Conservation (phyloP, 2,888 invertebrate genomes). For the Heteromyza rotundicornis region DNA sequence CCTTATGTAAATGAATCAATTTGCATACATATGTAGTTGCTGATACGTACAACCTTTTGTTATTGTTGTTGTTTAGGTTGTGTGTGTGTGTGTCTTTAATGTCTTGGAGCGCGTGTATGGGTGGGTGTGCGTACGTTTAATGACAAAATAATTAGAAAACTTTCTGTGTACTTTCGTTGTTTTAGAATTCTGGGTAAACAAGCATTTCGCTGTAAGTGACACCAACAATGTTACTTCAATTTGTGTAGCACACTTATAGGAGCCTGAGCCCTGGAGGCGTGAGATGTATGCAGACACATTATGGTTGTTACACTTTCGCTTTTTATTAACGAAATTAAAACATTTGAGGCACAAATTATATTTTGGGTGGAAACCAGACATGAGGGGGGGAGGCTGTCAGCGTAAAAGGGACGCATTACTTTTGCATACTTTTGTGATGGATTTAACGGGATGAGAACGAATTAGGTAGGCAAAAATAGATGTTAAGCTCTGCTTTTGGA, state of each 20-base stretch:
- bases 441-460: no score
- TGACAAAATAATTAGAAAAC: constrained; percentile 63
- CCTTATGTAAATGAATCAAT: constrained; percentile 16
- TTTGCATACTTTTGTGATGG: no score
- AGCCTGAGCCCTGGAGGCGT: not conserved
- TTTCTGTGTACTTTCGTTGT: constrained; percentile 48
- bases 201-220: not conserved
- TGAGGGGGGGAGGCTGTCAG: no score
- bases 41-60: not conserved
- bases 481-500: not conserved
- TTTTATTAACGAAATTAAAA: not conserved
- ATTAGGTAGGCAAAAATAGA: no score
- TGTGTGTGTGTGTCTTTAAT: constrained; percentile 39
- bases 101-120: constrained; percentile 33
- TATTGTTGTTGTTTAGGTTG: constrained; percentile 23
- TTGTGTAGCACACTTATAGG: not conserved
- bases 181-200: constrained; percentile 14
- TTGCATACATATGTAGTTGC: constrained; percentile 16
- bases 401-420: no score
- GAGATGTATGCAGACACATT: not conserved
- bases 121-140: constrained; percentile 50
- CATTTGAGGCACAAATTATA: not conserved
- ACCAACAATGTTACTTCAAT: not conserved
- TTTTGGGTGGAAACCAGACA: no score
- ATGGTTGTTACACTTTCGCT: not conserved